Evolutionary conservation across 2,113 vertebrate species (phyloP).

Genomic region (Festucalex cinctus): DNA sequence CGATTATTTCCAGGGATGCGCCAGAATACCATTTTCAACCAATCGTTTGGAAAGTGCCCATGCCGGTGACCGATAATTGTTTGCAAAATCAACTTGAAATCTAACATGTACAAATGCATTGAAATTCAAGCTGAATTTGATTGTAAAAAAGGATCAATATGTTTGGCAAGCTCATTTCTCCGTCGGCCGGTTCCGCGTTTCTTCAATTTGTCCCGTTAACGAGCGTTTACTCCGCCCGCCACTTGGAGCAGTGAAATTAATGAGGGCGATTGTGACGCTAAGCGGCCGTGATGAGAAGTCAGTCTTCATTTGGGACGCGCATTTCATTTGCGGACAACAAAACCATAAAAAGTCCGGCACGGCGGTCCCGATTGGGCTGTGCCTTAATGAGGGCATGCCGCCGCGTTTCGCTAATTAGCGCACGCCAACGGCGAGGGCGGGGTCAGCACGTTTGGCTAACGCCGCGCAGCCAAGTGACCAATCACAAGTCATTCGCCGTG

Average conservation of each 20-base stretch:
- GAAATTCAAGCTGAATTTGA: too few relatives aligned
- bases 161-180: too few relatives aligned
- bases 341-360: constrained; percentile 99
- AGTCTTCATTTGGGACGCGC: constrained; percentile 99
- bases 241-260: constrained; percentile 92
- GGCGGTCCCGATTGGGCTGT: constrained; percentile 98
- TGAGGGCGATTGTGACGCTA: constrained; percentile 92
- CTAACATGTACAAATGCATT: too few relatives aligned
- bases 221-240: constrained; percentile 90
- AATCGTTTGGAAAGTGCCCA: too few relatives aligned
- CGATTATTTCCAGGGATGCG: too few relatives aligned
- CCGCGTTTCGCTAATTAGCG: constrained; percentile 99
- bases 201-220: constrained; percentile 83
- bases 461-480: constrained; percentile 70
- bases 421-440: constrained; percentile 97
- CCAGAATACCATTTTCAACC: too few relatives aligned
- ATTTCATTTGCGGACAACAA: constrained; percentile 99
- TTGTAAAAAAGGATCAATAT: too few relatives aligned
- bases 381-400: constrained; percentile 99
- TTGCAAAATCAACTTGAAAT: too few relatives aligned
- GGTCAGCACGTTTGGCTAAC: constrained; percentile 70
- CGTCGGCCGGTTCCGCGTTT: constrained; percentile 61
- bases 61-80: too few relatives aligned
- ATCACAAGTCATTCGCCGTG: constrained; percentile 72
- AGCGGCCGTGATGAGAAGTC: constrained; percentile 97